Evolutionary conservation across 2,888 invertebrate species (phyloP), one percentile per base, ranked within the genome.

Genomic region (Lepidocyrtinus sp.): DNA sequence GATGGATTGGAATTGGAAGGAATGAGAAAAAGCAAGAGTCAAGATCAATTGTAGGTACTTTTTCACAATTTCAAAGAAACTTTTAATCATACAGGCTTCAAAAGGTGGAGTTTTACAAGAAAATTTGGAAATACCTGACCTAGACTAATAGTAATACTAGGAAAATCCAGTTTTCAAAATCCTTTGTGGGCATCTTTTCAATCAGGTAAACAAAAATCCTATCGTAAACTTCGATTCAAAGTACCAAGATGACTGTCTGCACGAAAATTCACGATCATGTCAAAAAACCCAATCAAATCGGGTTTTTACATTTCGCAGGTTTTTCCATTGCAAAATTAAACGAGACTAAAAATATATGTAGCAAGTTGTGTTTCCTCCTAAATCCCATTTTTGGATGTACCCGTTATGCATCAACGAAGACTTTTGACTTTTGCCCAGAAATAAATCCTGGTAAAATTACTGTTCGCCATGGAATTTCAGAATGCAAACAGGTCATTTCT

Each of bases 401-500:
- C 68, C 46, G 50, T 63, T 25, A 25, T 21, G 17, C 1, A 17
- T 5, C 45, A 64, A 26, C 24, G n/a, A 26, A 26, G 26, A 64
- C n/a, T n/a, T n/a, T n/a, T n/a, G n/a, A n/a, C n/a, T n/a, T n/a
- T n/a, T n/a, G n/a, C n/a, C n/a, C n/a, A n/a, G n/a, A n/a, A n/a
- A n/a, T n/a, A n/a, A n/a, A n/a, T n/a, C n/a, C n/a, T n/a, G 26
- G 9, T 12, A 25, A 61, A 61, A 61, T 21, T 15, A 61, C 7
- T 24, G 7, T 17, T 9, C 1, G 1, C 1, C 21, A n/a, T 1
- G 22, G 59, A 59, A 59, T 61, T 9, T 21, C 24, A 19, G n/a
- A 24, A 62, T 62, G 62, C 26, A 62, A 62, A 62, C 62, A 62
- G n/a, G n/a, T n/a, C n/a, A n/a, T n/a, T n/a, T n/a, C n/a, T n/a